Base-by-base conservation (phyloP, 2,888 invertebrate genomes). In the Spisula solida region DNA sequence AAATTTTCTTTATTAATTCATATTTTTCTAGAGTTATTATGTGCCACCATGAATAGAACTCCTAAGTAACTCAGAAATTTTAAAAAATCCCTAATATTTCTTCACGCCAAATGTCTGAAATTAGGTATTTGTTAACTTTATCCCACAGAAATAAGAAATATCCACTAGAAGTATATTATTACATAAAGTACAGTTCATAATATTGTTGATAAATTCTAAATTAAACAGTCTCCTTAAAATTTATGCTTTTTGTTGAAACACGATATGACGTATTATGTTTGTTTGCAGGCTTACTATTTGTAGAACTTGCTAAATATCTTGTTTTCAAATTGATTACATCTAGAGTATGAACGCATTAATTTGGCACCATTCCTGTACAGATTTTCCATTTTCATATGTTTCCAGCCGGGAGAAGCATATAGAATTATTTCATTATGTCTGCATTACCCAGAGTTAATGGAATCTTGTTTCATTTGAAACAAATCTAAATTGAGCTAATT, bases 401-500 rank as follows among this genome's bases (percentile, higher is more conserved):
- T 25, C 60, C 60, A 25, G 25, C 60, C 12, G 60, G 6, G 60
- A 66, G 60, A 66, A 66, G 25, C 60, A n/a, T 66, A 25, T 25
- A 66, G 4, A 66, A 66, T 66, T 66, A 66, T 66, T 66, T n/a
- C 25, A 25, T 66, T 25, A 66, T 66, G 60, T 66, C 60, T 66
- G 60, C 20, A 25, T 10, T 66, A 25, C 60, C 60, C 5, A 25
- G 60, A 66, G 25, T 66, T 66, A 66, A 66, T 25, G 60, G 25
- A 66, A n/a, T 66, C 60, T 66, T 66, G 25, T 66, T 66, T 66
- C 60, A 66, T 66, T 66, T 25, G 25, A 25, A 66, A 10, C 8
- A n/a, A 66, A 25, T 66, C n/a, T 25, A 66, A 66, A 66, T 66
- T 66, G 60, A 25, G 60, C 60, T 66, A 66, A 66, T 66, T 66